Evolutionary conservation across 2,797 vertebrate genomes (phyloP).

Genomic region (Coccyzus lansbergi): DNA sequence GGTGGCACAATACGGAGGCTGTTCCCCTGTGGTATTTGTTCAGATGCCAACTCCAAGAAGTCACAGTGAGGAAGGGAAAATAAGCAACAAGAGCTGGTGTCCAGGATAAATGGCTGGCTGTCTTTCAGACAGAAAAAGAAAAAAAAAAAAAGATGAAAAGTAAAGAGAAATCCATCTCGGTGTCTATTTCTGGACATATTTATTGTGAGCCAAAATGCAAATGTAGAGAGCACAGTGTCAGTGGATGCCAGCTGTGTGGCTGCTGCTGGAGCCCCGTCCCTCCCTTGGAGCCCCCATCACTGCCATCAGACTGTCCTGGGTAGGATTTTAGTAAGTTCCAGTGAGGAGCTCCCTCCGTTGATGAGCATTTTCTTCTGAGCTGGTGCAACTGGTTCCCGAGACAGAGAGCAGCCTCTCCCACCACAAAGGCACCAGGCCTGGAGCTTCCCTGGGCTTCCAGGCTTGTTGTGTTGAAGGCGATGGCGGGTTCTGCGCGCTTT

Average conservation of each 20-base stretch:
- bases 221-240: not conserved
- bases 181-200: constrained; percentile 22
- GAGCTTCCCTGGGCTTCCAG: not conserved
- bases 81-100: not conserved
- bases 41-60: not conserved
- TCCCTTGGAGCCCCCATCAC: fast-evolving
- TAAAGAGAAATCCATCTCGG: not conserved
- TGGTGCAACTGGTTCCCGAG: not conserved
- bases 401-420: not conserved
- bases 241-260: not conserved
- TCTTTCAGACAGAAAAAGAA: not conserved
- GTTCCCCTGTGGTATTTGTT: not conserved
- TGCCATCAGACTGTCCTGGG: not conserved
- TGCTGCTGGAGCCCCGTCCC: not conserved
- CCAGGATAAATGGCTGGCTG: not conserved
- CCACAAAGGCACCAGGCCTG: fast-evolving
- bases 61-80: not conserved
- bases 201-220: not conserved
- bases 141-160: not conserved
- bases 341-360: not conserved
- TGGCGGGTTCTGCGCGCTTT: fast-evolving
- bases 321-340: not conserved
- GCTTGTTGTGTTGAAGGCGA: not conserved
- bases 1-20: not conserved
- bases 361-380: not conserved